Percentiles rank a stretch among this genome's conserved stretches.
These are phyloP conservation scores for Lasioglossum albipes DNA, from an alignment of 1,140 invertebrate species.

Conservation along the genomic window DNA sequence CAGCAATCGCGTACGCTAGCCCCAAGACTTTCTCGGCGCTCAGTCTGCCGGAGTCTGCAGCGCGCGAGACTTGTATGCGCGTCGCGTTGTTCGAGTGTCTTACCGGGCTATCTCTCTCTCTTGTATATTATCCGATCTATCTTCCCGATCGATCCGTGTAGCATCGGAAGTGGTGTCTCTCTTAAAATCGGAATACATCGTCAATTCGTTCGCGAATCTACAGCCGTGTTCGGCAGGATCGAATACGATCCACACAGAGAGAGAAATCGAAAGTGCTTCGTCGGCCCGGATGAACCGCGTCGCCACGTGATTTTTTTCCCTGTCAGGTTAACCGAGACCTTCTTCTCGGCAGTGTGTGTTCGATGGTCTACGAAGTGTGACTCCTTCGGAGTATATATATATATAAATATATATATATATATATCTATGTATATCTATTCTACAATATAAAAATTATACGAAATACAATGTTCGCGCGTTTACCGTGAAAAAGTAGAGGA, in stretches of 20 bases:
- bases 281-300: neutral
- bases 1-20: constrained; percentile 62
- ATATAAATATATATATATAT: no score
- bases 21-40: constrained; percentile 51
- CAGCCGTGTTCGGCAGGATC: neutral
- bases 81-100: constrained; percentile 8
- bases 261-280: no score
- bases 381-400: neutral
- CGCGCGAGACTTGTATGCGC: constrained; percentile 50
- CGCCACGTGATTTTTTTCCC: constrained; percentile 38
- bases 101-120: neutral
- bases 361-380: constrained; percentile 9
- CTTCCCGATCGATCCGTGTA: neutral
- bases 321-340: neutral
- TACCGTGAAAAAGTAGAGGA: constrained; percentile 36
- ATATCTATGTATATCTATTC: neutral
- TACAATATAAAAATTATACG: neutral
- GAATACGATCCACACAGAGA: no score
- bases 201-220: no score
- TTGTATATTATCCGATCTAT: neutral
- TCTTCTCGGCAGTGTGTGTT: constrained; percentile 22
- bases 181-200: neutral
- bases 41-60: constrained; percentile 69
- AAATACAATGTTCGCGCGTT: constrained; percentile 9
- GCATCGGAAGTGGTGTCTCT: neutral